These are phyloP conservation scores for Sporophila hypoxantha DNA, from an alignment of 2,113 vertebrate genomes.

Conservation along the genomic window DNA sequence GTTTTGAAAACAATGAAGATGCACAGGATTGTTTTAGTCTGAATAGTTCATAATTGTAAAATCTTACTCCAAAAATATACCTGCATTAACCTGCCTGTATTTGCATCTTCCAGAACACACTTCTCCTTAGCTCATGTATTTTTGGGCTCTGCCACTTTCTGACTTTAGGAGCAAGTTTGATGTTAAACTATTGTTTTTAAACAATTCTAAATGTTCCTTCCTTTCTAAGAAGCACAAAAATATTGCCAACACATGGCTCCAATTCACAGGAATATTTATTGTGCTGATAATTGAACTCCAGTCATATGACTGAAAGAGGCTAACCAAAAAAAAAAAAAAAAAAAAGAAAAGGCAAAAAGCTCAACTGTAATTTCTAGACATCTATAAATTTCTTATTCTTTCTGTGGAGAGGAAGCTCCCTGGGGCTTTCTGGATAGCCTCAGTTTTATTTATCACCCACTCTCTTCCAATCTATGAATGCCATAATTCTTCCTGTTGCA, in stretches of 20 bases:
- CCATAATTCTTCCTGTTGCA: conserved; percentile 47
- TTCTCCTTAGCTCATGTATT: not conserved
- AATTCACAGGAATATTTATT: conserved; percentile 73
- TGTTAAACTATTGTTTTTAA: conserved; percentile 43
- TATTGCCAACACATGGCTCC: conserved; percentile 59
- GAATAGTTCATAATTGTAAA: conserved; percentile 26
- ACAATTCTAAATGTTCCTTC: conserved; percentile 47
- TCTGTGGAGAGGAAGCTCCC: conserved; percentile 61
- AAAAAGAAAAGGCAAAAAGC: conserved; percentile 40
- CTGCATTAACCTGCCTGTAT: not conserved
- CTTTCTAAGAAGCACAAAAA: conserved; percentile 60
- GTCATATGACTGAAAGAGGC: conserved; percentile 61
- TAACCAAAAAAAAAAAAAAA: conserved; percentile 21
- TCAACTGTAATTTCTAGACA: conserved; percentile 71
- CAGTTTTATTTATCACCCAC: conserved; percentile 62
- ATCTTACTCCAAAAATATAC: not conserved
- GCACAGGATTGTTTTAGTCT: not conserved
- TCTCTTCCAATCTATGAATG: conserved; percentile 59
- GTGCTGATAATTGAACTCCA: conserved; percentile 71
- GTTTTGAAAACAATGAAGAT: conserved; percentile 49
- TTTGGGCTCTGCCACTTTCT: not conserved
- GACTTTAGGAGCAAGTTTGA: not conserved
- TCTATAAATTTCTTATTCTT: conserved; percentile 72
- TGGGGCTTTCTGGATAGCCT: conserved; percentile 61
- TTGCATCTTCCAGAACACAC: not conserved